Base-by-base conservation (phyloP, 2,797 vertebrate genomes). In the Tinamus major region DNA sequence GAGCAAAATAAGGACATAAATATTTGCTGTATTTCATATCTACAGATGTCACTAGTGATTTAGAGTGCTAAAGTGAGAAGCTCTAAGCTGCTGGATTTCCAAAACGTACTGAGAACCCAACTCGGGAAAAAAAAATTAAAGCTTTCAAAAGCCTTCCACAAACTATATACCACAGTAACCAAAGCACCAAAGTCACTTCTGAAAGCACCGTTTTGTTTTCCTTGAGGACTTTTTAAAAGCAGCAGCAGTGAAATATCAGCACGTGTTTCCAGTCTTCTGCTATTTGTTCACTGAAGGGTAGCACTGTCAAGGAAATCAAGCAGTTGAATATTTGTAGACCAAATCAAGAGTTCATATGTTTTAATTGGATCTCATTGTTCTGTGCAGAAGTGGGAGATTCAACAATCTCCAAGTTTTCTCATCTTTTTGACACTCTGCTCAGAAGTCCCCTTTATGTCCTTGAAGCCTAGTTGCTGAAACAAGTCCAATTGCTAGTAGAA, bases 381-480 rank as follows among this genome's bases (percentile, higher is more conserved):
- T 16, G 20, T 78, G 62, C 37, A 93, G 71, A 92, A 88, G 64
- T 41, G 49, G 44, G 77, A 88, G 61, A 88, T 55, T 77, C 61
- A 65, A 46, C 56, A 82, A 44, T 44, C 24, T 94, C 55, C 68
- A 91, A 74, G 62, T 26, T 79, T 58, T 44, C 53, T 63, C 61
- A 72, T 71, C 68, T 90, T 93, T 81, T 41, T 41, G 53, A 86
- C 49, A 37, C 48, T 59, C 27, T 48, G n/a, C 61, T 72, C 29
- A 76, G 48, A 92, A 94, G 80, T 90, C 79, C 69, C 41, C 24
- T 68, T 84, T 96, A 79, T 80, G 92, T 87, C 93, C 94, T 95
- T 96, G 91, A 94, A 94, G 85, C 85, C 80, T 69, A 48, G 58
- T 74, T 91, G 87, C 75, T 96, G 95, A 95, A 94, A 90, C 80